Conservation (phyloP, 1,140 invertebrate species). For the Telenomus remus region DNA sequence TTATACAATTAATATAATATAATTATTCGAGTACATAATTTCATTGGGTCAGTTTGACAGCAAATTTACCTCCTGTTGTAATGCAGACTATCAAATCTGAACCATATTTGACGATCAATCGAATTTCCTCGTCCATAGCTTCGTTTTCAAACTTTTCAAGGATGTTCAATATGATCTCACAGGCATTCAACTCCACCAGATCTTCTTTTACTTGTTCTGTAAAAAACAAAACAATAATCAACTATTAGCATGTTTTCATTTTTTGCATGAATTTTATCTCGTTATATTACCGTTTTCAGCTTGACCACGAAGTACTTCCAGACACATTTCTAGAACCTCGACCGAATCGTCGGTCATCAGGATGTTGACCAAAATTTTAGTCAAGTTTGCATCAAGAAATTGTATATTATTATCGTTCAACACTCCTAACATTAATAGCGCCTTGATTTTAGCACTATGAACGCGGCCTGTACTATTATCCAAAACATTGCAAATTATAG, state of each 20-base stretch:
- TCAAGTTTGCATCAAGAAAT: constrained; percentile 64
- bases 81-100: constrained; percentile 83
- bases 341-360: constrained; percentile 66
- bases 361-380: constrained; percentile 63
- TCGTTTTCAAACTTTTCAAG: constrained; percentile 83
- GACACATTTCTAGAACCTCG: constrained; percentile 83
- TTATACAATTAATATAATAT: not conserved
- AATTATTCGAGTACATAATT: too few relatives aligned
- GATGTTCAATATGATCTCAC: constrained; percentile 84
- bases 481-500: constrained; percentile 77
- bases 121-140: constrained; percentile 80
- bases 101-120: constrained; percentile 85
- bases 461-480: constrained; percentile 70
- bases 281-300: constrained; percentile 80
- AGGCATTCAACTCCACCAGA: constrained; percentile 84
- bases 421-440: constrained; percentile 83
- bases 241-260: too few relatives aligned
- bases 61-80: constrained; percentile 28
- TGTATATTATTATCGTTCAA: constrained; percentile 80
- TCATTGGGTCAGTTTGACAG: too few relatives aligned
- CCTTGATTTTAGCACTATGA: constrained; percentile 80
- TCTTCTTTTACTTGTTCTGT: constrained; percentile 86
- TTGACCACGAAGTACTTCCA: constrained; percentile 85
- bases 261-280: constrained; percentile 13
- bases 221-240: constrained; percentile 52